Percentiles rank a stretch among this genome's conserved stretches.
phyloP scores from a whole-genome alignment of 2,797 vertebrate species.

The Orestias chungarensis region DNA sequence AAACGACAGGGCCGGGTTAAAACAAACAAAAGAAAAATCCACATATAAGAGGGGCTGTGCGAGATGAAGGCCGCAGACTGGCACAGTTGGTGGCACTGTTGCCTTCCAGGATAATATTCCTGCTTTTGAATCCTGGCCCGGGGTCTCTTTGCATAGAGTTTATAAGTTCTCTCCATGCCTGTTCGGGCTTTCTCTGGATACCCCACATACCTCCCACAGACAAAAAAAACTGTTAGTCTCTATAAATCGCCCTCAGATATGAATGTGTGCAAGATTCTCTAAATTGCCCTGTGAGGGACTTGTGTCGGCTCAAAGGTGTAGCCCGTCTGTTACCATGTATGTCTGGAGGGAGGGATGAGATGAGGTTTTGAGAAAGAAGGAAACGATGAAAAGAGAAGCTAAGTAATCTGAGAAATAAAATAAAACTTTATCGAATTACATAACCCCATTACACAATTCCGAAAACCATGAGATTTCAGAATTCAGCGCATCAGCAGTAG shows the following conservation, averaged over 20 bases:
- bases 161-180: no score
- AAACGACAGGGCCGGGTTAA: slow-evolving; percentile 24
- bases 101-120: neutral
- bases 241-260: no score
- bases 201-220: no score
- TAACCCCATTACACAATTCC: neutral
- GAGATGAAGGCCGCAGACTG: slow-evolving; percentile 8
- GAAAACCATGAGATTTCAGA: neutral
- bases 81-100: slow-evolving; percentile 15
- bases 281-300: no score
- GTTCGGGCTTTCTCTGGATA: no score
- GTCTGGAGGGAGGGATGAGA: slow-evolving; percentile 5
- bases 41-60: slow-evolving; percentile 15
- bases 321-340: no score
- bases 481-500: neutral
- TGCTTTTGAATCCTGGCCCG: neutral
- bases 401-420: neutral
- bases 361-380: neutral
- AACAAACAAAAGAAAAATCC: slow-evolving; percentile 8
- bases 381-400: slow-evolving; percentile 15
- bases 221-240: no score
- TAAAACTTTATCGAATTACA: neutral
- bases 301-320: no score
- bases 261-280: no score
- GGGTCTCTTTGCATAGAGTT: no score